Evolutionary conservation across 2,888 invertebrate species (phyloP).

Genomic region (Piscicola geometra): DNA sequence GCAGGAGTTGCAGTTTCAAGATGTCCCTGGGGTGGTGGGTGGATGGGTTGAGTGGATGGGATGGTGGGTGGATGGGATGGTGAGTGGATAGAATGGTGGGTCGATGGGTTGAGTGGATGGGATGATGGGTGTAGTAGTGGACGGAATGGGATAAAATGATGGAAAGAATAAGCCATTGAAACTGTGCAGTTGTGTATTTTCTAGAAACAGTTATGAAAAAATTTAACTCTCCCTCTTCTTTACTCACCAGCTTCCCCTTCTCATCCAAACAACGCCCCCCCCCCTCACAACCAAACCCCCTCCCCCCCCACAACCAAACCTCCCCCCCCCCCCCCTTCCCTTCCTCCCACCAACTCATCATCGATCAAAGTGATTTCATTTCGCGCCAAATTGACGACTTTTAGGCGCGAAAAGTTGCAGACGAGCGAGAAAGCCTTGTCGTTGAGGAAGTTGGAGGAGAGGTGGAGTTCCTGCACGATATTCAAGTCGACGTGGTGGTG

Average conservation of each 20-base stretch:
- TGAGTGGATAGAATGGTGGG: not conserved
- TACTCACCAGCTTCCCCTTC: too few relatives aligned
- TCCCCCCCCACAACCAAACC: too few relatives aligned
- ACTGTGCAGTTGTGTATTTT: too few relatives aligned
- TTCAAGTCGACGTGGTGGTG: slow-evolving; percentile 53
- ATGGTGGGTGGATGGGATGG: not conserved
- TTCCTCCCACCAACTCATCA: slow-evolving; percentile 55
- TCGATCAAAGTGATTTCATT: slow-evolving; percentile 55
- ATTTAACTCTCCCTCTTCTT: too few relatives aligned
- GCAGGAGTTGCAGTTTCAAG: slow-evolving; percentile 51
- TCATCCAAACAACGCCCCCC: not conserved
- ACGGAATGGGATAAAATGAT: not conserved
- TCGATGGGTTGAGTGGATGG: not conserved
- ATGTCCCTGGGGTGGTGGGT: slow-evolving; percentile 51
- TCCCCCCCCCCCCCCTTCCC: not conserved
- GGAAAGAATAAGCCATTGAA: too few relatives aligned
- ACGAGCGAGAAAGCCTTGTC: slow-evolving; percentile 52
- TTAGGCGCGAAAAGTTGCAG: slow-evolving; percentile 52
- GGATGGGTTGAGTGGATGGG: not conserved
- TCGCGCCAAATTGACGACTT: slow-evolving; percentile 56
- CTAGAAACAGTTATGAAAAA: too few relatives aligned
- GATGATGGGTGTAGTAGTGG: too few relatives aligned
- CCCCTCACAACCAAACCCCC: too few relatives aligned
- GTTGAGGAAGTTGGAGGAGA: slow-evolving; percentile 54
- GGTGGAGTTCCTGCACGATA: slow-evolving; percentile 55